Base-by-base conservation (phyloP, 2,888 invertebrate species). In the Pseudococcus viburni region DNA sequence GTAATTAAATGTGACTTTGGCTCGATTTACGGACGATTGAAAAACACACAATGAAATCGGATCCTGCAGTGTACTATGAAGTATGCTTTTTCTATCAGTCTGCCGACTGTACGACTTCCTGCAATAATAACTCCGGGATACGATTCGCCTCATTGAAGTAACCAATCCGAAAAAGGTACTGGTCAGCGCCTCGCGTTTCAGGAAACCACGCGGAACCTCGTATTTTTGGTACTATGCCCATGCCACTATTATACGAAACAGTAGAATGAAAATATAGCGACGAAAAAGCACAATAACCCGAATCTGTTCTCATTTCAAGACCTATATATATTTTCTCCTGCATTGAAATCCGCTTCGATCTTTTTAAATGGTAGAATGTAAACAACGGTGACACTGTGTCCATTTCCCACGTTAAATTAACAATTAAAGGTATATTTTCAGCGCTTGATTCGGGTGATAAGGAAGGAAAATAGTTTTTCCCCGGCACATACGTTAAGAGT, bases 221-320 rank as follows among this genome's bases (percentile, higher is more conserved):
- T 59, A 59, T 59, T 59, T 59, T 59, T 59, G 59, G 59, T 59
- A 59, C 19, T 59, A 59, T 59, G 59, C 59, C 59, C 59, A 15
- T 17, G 3, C 17, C 15, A 17, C 17, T 55, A 1, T 55, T 55
- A 55, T 15, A 55, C 55, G 5, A 9, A 19, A 19, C 9, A 59
- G 9, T 19, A 4, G 55, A 15, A 17, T 17, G 15, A 55, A 59
- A 59, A 59, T 59, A 19, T 59, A 46, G 12, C 19, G 19, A 5
- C 19, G 19, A 59, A 59, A n/a, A 19, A 59, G 59, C 19, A 59
- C 59, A 59, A 55, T 59, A 59, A 59, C 59, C 19, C 59, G 59
- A 19, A 59, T 59, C 59, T 19, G n/a, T 59, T 59, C 59, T 19
- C 19, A 19, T 59, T 59, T 19, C 59, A 5, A 19, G 19, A 46